Evolutionary conservation across 53 echinoderm and acorn worm genomes (phyloP).

Genomic region (Astropecten irregularis): DNA sequence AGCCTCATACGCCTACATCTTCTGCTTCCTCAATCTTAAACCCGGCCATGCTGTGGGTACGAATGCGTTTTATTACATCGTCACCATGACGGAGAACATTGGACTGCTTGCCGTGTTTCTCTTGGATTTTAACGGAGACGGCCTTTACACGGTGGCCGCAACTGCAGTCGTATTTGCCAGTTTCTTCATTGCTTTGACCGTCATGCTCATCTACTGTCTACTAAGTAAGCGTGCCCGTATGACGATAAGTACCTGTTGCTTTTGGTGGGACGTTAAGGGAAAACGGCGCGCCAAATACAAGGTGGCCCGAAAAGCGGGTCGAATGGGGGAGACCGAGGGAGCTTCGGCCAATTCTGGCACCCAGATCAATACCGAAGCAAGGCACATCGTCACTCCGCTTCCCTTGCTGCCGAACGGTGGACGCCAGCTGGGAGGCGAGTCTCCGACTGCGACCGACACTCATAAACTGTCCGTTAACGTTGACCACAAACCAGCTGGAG

Average conservation of each 20-base stretch:
- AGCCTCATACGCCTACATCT: constrained; percentile 33
- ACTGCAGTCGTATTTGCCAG: constrained; percentile 33
- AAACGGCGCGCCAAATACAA: neutral
- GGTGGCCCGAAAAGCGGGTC: constrained; percentile 28
- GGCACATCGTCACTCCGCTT: constrained; percentile 25
- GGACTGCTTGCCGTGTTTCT: constrained; percentile 17
- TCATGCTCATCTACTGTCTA: constrained; percentile 21
- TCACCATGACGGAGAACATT: constrained; percentile 18
- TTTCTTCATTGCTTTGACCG: constrained; percentile 11
- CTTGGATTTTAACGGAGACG: constrained; percentile 27
- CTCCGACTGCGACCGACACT: neutral
- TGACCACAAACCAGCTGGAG: neutral
- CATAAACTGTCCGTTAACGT: neutral
- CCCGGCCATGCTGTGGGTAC: constrained; percentile 9
- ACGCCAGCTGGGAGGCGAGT: neutral
- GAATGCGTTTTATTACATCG: constrained; percentile 14
- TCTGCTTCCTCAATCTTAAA: constrained; percentile 33
- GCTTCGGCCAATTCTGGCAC: constrained; percentile 29
- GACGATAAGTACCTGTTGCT: neutral
- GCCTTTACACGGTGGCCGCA: constrained; percentile 17
- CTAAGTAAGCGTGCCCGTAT: constrained; percentile 25
- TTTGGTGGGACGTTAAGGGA: constrained; percentile 19
- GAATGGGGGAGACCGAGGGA: constrained; percentile 25
- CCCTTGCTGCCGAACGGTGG: constrained; percentile 2
- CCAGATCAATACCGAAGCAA: constrained; percentile 28